phyloP scores from a whole-genome alignment of 2,113 vertebrate species.

The Puffinus mauretanicus region DNA sequence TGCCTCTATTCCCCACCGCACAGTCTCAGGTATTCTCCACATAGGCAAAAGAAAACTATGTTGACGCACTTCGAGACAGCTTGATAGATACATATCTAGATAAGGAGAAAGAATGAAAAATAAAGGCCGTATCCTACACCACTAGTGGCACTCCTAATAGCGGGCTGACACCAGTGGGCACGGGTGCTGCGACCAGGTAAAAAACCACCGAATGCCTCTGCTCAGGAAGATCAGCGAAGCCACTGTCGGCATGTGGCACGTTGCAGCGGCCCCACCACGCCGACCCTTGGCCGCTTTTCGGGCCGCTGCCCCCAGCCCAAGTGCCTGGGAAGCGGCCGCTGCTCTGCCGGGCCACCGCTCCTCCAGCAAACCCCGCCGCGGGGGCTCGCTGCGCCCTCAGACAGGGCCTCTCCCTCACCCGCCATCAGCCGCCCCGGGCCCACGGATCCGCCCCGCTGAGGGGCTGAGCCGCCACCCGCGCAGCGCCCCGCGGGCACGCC shows the following conservation, averaged over 20 bases:
- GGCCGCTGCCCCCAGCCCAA: fast-evolving
- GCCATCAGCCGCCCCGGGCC: neutral
- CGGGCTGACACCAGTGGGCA: fast-evolving
- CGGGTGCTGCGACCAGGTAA: too few species aligned
- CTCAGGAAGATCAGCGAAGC: fast-evolving
- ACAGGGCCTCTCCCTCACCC: neutral
- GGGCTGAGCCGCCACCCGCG: neutral
- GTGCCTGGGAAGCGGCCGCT: neutral
- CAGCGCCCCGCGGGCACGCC: neutral
- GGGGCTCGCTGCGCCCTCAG: neutral
- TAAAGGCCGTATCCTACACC: neutral
- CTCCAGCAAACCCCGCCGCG: neutral
- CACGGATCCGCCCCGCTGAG: neutral
- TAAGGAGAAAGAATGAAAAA: neutral
- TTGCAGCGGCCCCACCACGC: neutral
- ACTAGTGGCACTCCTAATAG: fast-evolving
- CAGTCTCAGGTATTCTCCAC: neutral
- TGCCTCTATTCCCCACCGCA: too few species aligned
- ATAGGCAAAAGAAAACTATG: fast-evolving
- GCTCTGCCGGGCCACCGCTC: neutral
- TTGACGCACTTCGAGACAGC: neutral
- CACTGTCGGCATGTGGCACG: fast-evolving
- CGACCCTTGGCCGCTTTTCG: neutral
- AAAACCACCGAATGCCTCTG: neutral
- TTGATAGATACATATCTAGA: neutral